These are phyloP conservation scores for Zaprionus ghesquierei DNA, from an alignment of 1,140 invertebrate species.

Conservation along the genomic window DNA sequence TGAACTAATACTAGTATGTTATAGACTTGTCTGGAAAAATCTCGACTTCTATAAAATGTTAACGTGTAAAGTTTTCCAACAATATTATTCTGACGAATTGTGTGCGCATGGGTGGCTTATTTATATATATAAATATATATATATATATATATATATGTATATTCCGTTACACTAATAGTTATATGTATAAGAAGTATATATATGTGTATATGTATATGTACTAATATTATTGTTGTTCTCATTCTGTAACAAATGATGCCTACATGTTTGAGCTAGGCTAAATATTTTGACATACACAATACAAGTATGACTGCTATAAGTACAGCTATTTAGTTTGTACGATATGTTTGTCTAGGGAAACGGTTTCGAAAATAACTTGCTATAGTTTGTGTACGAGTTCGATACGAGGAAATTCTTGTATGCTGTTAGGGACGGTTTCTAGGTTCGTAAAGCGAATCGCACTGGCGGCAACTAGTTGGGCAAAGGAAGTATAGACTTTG, in stretches of 20 bases:
- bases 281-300: slow-evolving; percentile 32
- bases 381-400: slow-evolving; percentile 26
- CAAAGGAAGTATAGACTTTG: slow-evolving; percentile 51
- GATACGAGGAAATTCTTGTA: slow-evolving; percentile 48
- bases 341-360: slow-evolving; percentile 78
- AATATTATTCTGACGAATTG: slow-evolving; percentile 57
- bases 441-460: slow-evolving; percentile 68
- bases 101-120: slow-evolving; percentile 67
- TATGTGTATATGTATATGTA: slow-evolving; percentile 36
- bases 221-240: slow-evolving; percentile 16
- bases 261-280: slow-evolving; percentile 28
- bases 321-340: slow-evolving; percentile 72
- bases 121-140: slow-evolving; percentile 55
- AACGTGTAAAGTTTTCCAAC: slow-evolving; percentile 67
- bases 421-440: slow-evolving; percentile 75
- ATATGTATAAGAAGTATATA: slow-evolving; percentile 32
- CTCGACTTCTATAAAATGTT: slow-evolving; percentile 71
- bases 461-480: slow-evolving; percentile 64
- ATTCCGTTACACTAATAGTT: slow-evolving; percentile 33
- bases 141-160: slow-evolving; percentile 39
- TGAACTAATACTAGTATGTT: slow-evolving; percentile 35
- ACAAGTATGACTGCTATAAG: slow-evolving; percentile 30
- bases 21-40: slow-evolving; percentile 52
- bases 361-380: slow-evolving; percentile 17
- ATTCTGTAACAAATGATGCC: slow-evolving; percentile 21